Evolutionary conservation across 2,113 vertebrate species (phyloP), one percentile per base, ranked within the genome.

Genomic region (Serinus canaria): DNA sequence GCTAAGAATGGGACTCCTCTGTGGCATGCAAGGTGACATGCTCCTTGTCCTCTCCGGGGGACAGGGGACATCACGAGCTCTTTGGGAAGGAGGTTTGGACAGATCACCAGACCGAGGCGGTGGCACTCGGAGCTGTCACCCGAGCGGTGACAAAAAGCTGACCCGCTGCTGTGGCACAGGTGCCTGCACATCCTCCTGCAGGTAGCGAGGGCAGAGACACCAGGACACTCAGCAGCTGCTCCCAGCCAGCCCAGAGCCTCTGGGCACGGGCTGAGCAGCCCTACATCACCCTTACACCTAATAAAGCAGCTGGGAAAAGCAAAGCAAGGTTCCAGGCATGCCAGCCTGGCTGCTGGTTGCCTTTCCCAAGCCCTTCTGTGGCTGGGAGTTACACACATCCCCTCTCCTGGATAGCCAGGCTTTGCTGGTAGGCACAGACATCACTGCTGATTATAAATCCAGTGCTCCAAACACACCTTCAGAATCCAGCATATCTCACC

Each of bases 1-100:
- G 90, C 90, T 96, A 96, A 97, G 95, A 96, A 94, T 92, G 90
- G 92, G 94, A 95, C 85, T 97, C 93, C 93, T 94, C 85, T 67
- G 91, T 95, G 94, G 30, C 52, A 53, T 28, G 70, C 96, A 95
- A 94, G 90, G 87, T 91, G 94, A 97, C 88, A n/a, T 92, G 94
- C 90, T 95, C 96, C 93, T 89, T 93, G 90, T 94, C 92, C 87
- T 92, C 49, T 1, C 90, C 19, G 50, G 68, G 91, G 82, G 67
- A 87, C 82, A 35, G 55, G 72, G 67, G 84, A 92, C 75, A 89
- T 64, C 50, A 67, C 2, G 8, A 92, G 52, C 44, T 80, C 43
- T 30, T 53, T 28, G 2, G 1, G 55, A 14, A 83, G 46, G 49
- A 24, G 62, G 25, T 49, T 21, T 41, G 91, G 87, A 62, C 74